A percentile compares a stretch with the other conserved stretches of the same genome.
These are phyloP conservation scores for Sinohyriopsis cumingii DNA, from an alignment of 2,888 invertebrate species.

Conservation along the genomic window DNA sequence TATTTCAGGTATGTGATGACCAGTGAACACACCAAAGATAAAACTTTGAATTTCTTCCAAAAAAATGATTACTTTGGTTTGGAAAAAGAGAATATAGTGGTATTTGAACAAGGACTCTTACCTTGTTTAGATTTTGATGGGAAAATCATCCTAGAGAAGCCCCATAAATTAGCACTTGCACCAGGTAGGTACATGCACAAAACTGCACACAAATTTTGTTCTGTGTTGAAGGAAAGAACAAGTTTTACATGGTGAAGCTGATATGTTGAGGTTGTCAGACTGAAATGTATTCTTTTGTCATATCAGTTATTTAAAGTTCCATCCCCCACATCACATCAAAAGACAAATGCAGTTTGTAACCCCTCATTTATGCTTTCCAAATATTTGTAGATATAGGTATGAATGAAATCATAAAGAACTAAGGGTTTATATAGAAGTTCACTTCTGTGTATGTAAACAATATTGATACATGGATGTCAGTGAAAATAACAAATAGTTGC, in stretches of 20 bases:
- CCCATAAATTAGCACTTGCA: slow-evolving; percentile 86
- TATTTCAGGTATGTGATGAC: slow-evolving; percentile 92
- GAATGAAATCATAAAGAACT: too few relatives aligned
- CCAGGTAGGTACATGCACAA: slow-evolving; percentile 76
- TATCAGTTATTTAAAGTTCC: too few relatives aligned
- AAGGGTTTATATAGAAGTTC: too few relatives aligned
- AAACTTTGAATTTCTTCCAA: slow-evolving; percentile 86
- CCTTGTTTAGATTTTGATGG: slow-evolving; percentile 97
- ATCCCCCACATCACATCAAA: too few relatives aligned
- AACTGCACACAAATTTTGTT: background rate
- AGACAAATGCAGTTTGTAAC: too few relatives aligned
- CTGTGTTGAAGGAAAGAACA: background rate
- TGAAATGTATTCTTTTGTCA: too few relatives aligned
- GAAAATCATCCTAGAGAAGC: slow-evolving; percentile 88
- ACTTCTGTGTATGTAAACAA: too few relatives aligned
- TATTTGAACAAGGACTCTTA: slow-evolving; percentile 93
- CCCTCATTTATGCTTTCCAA: too few relatives aligned
- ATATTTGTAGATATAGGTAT: too few relatives aligned
- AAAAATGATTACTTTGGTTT: slow-evolving; percentile 90
- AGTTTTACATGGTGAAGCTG: background rate
- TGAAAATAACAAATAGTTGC: too few relatives aligned
- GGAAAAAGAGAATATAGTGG: slow-evolving; percentile 83
- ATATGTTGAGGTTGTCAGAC: too few relatives aligned
- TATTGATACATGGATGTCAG: too few relatives aligned
- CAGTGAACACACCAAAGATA: slow-evolving; percentile 91